Conservation (phyloP, 2,797 vertebrate genomes). For the Alauda arvensis region DNA sequence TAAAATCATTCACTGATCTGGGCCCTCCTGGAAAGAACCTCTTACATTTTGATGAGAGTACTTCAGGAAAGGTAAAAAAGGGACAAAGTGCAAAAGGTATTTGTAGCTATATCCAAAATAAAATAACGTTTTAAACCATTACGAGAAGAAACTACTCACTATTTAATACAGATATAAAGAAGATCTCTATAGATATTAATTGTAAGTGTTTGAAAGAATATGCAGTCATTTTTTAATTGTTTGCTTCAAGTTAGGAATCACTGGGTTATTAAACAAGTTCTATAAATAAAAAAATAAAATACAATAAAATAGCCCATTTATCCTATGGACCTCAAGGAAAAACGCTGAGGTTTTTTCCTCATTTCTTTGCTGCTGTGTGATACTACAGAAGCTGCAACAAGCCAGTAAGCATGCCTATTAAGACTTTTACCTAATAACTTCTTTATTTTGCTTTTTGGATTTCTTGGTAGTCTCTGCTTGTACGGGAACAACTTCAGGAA, state of each 20-base stretch:
- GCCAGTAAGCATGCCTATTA: neutral
- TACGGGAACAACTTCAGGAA: conserved; percentile 84
- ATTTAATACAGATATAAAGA: neutral
- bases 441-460: conserved; percentile 92
- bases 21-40: neutral
- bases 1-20: neutral
- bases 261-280: neutral
- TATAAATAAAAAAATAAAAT: neutral
- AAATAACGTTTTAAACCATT: neutral
- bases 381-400: neutral
- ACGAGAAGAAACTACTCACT: neutral
- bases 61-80: neutral
- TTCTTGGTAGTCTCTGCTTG: conserved; percentile 91
- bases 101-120: neutral
- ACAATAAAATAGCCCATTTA: neutral
- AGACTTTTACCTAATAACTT: conserved; percentile 86
- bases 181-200: neutral
- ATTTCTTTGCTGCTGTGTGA: neutral
- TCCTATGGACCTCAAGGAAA: neutral
- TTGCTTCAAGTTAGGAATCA: neutral
- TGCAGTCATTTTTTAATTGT: neutral
- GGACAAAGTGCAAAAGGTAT: neutral
- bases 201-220: neutral
- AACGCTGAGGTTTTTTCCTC: neutral
- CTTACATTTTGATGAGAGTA: neutral